phyloP scores from a whole-genome alignment of 2,113 vertebrate species.

The Mesembrinibis cayennensis region DNA sequence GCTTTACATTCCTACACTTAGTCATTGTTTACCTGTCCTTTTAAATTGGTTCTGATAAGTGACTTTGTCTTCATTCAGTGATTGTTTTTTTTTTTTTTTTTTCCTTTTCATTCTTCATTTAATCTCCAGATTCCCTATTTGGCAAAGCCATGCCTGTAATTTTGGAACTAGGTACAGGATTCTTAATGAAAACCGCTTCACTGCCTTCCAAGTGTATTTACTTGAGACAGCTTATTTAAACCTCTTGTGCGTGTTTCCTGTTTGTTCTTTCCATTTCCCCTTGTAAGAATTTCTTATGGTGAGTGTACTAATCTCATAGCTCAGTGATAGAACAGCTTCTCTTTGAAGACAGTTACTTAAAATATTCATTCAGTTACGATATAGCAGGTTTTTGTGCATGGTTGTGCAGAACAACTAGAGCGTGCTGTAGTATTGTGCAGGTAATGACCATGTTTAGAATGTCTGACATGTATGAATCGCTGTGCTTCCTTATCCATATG shows the following conservation, averaged over 20 bases:
- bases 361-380: neutral
- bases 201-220: neutral
- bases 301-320: neutral
- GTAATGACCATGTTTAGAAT: neutral
- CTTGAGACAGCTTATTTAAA: neutral
- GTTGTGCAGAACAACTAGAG: neutral
- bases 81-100: too few species aligned
- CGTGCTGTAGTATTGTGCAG: neutral
- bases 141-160: neutral
- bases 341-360: neutral
- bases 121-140: neutral
- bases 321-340: neutral
- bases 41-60: neutral
- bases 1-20: neutral
- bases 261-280: neutral
- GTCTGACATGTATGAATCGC: neutral
- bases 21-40: neutral
- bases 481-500: neutral
- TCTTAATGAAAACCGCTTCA: neutral
- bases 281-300: neutral
- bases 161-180: neutral
- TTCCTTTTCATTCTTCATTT: neutral
- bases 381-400: neutral
- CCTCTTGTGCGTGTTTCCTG: fast-evolving
- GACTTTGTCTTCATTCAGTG: neutral